Base-by-base conservation (phyloP, 2,113 vertebrate species). In the Tor tambroides region DNA sequence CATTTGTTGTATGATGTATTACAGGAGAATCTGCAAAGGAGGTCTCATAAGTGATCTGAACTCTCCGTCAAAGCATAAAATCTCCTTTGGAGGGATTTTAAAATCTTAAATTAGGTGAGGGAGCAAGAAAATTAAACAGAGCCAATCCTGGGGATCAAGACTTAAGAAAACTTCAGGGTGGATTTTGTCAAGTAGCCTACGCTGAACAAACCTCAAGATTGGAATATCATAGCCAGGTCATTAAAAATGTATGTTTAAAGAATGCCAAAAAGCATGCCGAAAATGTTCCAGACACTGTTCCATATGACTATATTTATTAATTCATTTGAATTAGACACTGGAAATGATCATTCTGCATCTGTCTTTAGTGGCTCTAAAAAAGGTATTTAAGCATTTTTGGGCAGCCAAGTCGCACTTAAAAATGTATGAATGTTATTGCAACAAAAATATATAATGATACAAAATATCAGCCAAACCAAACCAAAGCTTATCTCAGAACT, bases 141-240 rank as follows among this genome's bases (percentile, higher is more conserved):
- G 59, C 19, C 61, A 21, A 77, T 63, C 56, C 74, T 59, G 54
- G 84, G 85, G 1, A 87, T 89, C 65, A 91, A 87, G 86, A 41
- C 35, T 80, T 77, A 28, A 81, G 65, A 87, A 89, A 91, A 89
- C 71, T 77, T 81, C 67, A 78, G 26, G 38, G 28, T 38, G 74
- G 54, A 74, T 85, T 87, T 86, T 61, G 63, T 32, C 85, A 71
- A 86, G 51, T 26, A 35, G 65, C 6, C 35, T 72, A 56, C 6
- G 78, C 80, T 67, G 51, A 63, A 78, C 80, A 83, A 76, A 63
- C 54, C 65, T 41, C 43, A 67, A 28, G 28, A 51, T 72, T 35
- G n/a, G 51, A 23, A 85, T 78, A 51, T 77, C 63, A 65, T 19
- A 30, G 63, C n/a, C 14, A 46, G 72, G 30, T 41, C 67, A 72